Base-by-base conservation (phyloP, 2,797 vertebrate species). In the Epinephelus malabaricus region DNA sequence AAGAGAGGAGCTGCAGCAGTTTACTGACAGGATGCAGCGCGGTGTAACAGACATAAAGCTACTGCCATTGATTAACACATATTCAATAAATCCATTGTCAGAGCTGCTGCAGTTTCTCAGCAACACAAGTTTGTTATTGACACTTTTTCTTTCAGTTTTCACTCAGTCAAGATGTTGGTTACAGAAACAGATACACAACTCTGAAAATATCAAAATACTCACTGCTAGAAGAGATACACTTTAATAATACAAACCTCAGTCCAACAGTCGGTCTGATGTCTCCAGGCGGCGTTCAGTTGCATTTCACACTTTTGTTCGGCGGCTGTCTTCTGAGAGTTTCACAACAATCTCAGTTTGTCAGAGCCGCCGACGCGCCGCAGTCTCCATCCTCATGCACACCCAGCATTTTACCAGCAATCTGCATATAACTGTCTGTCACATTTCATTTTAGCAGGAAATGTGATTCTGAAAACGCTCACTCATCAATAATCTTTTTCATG, bases 401-500 rank as follows among this genome's bases (percentile, higher is more conserved):
- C 7, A 47, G 54, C 23, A 1, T 65, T 65, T 64, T 21, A 3
- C 25, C 62, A 49, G 15, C 3, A 23, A 53, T 40, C 51, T 49
- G 51, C 64, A 64, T 60, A 10, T 56, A 47, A 30, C 50, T 49
- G 50, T 47, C 50, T 49, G 50, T 47, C 50, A 25, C 51, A 66
- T 70, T 51, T 56, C 43, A 78, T 78, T 46, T 78, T 23, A 58
- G 68, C 53, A 45, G 45, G 21, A 71, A 38, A 14, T 25, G 17
- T 47, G 45, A 72, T 67, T 60, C 53, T 66, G 38, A 73, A 58
- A 72, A 54, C 4, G 27, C 55, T 19, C 23, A 14, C 34, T 71
- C 68, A 23, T 23, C 53, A 25, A 15, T 27, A 13, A n/a, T 38
- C 27, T 46, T 17, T 10, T 19, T 21, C 59, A 62, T 63, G 66